Evolutionary conservation across 2,888 invertebrate genomes (phyloP), one percentile per base, ranked within the genome.

Genomic region (Lithophane ornitopus): DNA sequence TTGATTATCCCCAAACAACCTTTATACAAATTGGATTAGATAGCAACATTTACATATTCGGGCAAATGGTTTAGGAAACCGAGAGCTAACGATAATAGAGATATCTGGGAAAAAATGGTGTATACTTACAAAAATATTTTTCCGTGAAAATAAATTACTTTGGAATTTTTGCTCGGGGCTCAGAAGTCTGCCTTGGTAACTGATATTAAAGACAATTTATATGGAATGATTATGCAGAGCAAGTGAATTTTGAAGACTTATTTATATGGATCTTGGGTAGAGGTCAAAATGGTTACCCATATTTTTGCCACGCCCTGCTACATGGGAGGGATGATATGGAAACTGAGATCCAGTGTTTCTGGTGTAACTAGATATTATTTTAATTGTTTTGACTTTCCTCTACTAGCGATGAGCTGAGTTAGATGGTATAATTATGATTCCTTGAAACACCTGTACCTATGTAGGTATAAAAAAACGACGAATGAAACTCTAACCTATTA

Each of bases 21-120:
- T 76, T 59, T 70, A 65, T 16, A 65, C 61, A 72, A 82, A 80
- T 82, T 85, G 80, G 70, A 76, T 79, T 72, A 82, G 70, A 79
- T 46, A 71, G 54, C 59, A 74, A 63, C 74, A 84, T 82, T 80
- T 66, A 67, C 77, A 82, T 85, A 66, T 75, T 82, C 62, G 39
- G 44, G 46, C 28, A 74, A 76, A 84, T 73, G 67, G 52, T 68
- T 62, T 34, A 61, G 26, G 41, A 69, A 65, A 65, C 65, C 65
- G 56, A 46, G 59, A 70, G 66, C 74, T 74, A 76, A 72, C 63
- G 82, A 76, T 80, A 74, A 82, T 76, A 58, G 19, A 74, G 74
- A 77, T 70, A 71, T 69, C 69, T 62, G 7, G 56, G 28, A 59
- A 72, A 81, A 81, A 74, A 71, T 54, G 66, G 44, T 62, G 83